A percentile compares a stretch with the other conserved stretches of the same genome.
phyloP scores from a whole-genome alignment of 1,140 invertebrate species.

The Lithobius niger region DNA sequence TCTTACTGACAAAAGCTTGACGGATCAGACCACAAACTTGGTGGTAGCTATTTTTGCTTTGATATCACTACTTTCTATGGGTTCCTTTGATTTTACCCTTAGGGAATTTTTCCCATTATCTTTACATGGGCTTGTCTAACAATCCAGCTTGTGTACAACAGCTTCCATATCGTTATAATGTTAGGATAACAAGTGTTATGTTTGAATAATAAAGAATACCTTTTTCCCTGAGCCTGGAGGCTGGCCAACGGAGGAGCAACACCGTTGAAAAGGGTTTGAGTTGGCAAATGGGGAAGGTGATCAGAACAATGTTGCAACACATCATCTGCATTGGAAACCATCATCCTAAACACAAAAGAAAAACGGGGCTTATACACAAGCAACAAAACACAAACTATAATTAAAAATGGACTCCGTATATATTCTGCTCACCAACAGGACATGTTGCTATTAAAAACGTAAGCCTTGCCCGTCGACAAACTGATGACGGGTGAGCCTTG shows the following conservation, averaged over 20 bases:
- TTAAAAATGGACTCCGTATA: background rate
- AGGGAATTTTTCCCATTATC: no score
- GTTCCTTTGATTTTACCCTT: no score
- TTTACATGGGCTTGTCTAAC: no score
- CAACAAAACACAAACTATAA: background rate
- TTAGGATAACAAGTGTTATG: no score
- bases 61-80: no score
- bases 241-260: conserved; percentile 25
- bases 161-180: no score
- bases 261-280: conserved; percentile 17
- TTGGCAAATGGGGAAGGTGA: conserved; percentile 26
- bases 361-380: background rate
- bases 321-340: conserved; percentile 28
- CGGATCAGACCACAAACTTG: no score
- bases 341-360: conserved; percentile 27
- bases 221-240: conserved; percentile 24
- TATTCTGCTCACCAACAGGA: conserved; percentile 43
- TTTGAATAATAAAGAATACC: conserved; percentile 1
- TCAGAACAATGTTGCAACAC: conserved; percentile 29
- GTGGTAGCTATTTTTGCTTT: no score
- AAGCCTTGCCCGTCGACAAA: conserved; percentile 50
- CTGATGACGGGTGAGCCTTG: conserved; percentile 48
- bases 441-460: conserved; percentile 47
- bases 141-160: no score
- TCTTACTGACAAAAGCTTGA: no score